These are phyloP conservation scores for Pseudomyrmex gracilis DNA, from an alignment of 1,140 invertebrate species.

Conservation along the genomic window DNA sequence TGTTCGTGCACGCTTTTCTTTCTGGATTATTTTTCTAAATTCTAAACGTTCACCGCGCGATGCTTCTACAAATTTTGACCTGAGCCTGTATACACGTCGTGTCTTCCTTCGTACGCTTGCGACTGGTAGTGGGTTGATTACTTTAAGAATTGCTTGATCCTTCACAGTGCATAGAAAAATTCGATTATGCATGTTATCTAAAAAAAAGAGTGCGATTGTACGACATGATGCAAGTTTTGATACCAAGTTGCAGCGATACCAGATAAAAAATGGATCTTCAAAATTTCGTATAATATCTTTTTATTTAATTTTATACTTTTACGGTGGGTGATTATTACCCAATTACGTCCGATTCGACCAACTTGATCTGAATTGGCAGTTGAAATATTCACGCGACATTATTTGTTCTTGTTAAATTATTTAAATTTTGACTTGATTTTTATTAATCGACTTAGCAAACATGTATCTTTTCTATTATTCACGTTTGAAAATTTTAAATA, in stretches of 20 bases:
- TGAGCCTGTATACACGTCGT: constrained; percentile 36
- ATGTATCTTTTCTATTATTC: not conserved
- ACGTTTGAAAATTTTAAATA: not conserved
- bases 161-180: constrained; percentile 65
- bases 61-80: constrained; percentile 43
- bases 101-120: constrained; percentile 64
- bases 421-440: not conserved
- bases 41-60: constrained; percentile 42
- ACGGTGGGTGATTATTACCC: no score
- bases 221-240: constrained; percentile 41
- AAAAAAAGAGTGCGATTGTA: constrained; percentile 56
- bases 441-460: not conserved
- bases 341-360: no score
- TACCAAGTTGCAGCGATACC: not conserved
- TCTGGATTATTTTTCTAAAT: constrained; percentile 44
- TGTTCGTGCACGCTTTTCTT: constrained; percentile 61
- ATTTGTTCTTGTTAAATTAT: not conserved
- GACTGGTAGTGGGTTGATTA: constrained; percentile 68
- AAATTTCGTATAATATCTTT: no score
- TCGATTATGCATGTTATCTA: constrained; percentile 62
- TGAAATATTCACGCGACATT: not conserved
- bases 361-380: constrained; percentile 3
- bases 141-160: constrained; percentile 60
- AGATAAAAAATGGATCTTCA: not conserved
- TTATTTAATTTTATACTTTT: no score